phyloP scores from a whole-genome alignment of 2,113 vertebrate species.

The Oriolus oriolus region DNA sequence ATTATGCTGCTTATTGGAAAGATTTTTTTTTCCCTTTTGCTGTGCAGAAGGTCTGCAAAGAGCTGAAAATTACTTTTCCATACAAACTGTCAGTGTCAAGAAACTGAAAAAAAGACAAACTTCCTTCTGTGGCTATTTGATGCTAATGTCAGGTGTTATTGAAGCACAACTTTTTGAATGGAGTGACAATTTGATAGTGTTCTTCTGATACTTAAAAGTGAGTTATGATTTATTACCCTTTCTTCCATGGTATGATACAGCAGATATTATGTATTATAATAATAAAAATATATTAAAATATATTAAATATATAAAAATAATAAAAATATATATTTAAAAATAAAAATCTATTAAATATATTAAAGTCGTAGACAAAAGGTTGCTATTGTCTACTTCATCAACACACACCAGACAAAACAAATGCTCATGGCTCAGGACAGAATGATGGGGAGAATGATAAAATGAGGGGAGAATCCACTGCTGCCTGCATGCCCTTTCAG shows the following conservation, averaged over 20 bases:
- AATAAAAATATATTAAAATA: no score
- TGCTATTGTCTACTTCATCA: not conserved
- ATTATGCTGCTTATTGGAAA: not conserved
- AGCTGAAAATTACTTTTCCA: not conserved
- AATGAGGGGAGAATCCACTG: not conserved
- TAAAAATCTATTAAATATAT: no score
- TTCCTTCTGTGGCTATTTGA: not conserved
- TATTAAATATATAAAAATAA: no score
- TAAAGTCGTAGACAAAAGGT: not conserved
- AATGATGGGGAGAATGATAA: not conserved
- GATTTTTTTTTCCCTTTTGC: not conserved
- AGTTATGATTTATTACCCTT: not conserved
- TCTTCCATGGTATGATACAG: not conserved
- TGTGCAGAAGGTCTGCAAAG: not conserved
- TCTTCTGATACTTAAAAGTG: not conserved
- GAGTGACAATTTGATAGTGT: not conserved
- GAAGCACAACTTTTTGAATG: not conserved
- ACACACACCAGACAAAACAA: not conserved
- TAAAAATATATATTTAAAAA: no score
- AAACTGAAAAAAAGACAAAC: not conserved
- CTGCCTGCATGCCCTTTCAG: not conserved
- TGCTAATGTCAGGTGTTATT: not conserved
- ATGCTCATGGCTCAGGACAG: not conserved
- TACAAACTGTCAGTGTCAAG: not conserved
- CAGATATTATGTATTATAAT: not conserved